Conservation (phyloP, 2,113 vertebrate genomes). For the Canis aureus region DNA sequence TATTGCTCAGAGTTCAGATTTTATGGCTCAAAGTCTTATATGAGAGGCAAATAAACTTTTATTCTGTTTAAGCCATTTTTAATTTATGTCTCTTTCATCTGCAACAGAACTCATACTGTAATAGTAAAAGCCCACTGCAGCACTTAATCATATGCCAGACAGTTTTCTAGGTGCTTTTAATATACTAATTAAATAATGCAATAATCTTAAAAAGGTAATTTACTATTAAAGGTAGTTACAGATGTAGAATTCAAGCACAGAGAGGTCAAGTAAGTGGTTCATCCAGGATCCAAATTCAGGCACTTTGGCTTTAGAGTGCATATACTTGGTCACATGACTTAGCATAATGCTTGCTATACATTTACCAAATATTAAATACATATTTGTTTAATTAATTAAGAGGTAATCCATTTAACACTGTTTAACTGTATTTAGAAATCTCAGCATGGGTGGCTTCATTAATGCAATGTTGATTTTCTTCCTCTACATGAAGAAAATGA, state of each 20-base stretch:
- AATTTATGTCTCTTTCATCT: background rate
- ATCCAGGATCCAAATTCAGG: background rate
- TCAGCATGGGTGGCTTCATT: background rate
- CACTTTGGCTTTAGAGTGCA: background rate
- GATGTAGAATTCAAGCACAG: background rate
- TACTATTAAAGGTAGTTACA: background rate
- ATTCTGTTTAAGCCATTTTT: background rate
- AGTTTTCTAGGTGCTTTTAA: background rate
- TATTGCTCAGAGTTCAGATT: background rate
- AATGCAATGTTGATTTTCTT: background rate
- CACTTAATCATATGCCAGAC: background rate
- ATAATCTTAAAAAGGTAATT: background rate
- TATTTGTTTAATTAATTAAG: background rate
- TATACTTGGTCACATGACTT: background rate
- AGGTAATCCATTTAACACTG: background rate
- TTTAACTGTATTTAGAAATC: background rate
- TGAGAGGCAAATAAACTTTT: background rate
- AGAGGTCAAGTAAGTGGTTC: background rate
- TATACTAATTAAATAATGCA: background rate
- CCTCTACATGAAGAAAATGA: background rate
- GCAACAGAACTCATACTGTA: background rate
- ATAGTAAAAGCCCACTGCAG: background rate
- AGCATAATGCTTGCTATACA: background rate
- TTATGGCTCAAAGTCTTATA: background rate
- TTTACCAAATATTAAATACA: background rate